These are phyloP conservation scores for Ceratitis capitata DNA, from an alignment of 1,140 invertebrate genomes.

Conservation along the genomic window DNA sequence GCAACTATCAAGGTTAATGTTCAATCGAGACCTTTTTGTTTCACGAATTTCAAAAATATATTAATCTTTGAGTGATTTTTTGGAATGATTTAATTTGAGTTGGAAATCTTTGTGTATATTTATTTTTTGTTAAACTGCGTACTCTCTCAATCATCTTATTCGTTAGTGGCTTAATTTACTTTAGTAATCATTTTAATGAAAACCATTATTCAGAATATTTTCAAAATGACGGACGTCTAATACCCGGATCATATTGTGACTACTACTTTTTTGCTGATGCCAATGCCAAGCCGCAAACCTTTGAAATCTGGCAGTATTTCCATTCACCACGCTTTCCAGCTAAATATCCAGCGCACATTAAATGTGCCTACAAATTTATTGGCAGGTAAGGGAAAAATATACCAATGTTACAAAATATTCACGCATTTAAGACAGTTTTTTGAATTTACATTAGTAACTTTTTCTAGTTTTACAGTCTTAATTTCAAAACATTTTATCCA, in stretches of 20 bases:
- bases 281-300: neutral
- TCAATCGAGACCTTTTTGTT: too few relatives aligned
- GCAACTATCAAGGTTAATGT: too few relatives aligned
- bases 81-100: too few relatives aligned
- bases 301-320: constrained; percentile 58
- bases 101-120: too few relatives aligned
- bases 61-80: too few relatives aligned
- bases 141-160: too few relatives aligned
- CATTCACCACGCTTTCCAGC: constrained; percentile 62
- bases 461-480: neutral
- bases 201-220: constrained; percentile 52
- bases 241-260: constrained; percentile 61
- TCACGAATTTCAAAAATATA: too few relatives aligned
- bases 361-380: constrained; percentile 64
- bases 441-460: neutral
- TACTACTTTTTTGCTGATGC: constrained; percentile 62
- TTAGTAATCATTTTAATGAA: too few relatives aligned
- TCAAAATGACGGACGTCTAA: constrained; percentile 57
- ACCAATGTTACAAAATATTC: neutral
- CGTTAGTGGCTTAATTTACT: too few relatives aligned
- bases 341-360: constrained; percentile 62
- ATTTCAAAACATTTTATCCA: neutral
- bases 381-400: constrained; percentile 48
- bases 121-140: too few relatives aligned
- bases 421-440: neutral